Evolutionary conservation across 2,888 invertebrate genomes (phyloP).

Genomic region (Imbricaverruca yamaguchii): DNA sequence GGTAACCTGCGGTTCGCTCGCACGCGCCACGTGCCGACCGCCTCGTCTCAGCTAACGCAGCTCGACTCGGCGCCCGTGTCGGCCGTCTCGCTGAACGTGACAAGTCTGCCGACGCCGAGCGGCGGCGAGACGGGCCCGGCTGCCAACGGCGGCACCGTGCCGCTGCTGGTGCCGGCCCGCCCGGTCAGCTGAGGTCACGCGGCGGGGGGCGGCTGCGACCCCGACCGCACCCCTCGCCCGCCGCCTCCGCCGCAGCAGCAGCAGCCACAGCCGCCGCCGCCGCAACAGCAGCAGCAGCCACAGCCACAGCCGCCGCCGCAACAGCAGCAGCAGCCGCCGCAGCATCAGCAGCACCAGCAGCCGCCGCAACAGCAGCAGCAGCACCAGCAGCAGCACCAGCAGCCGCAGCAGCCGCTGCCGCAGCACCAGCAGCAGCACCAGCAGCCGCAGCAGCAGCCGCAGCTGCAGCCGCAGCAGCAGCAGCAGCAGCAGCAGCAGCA

Average conservation of each 20-base stretch:
- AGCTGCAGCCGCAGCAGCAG: not conserved
- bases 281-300: too few relatives aligned
- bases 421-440: not conserved
- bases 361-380: too few relatives aligned
- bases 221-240: not conserved
- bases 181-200: not conserved
- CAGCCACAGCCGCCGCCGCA: too few relatives aligned
- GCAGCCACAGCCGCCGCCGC: too few relatives aligned
- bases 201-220: not conserved
- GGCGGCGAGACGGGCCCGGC: not conserved
- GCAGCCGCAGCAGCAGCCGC: not conserved
- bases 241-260: too few relatives aligned
- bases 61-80: not conserved
- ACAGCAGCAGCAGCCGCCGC: too few relatives aligned
- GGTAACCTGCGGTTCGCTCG: slow-evolving; percentile 14
- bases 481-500: not conserved
- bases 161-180: not conserved
- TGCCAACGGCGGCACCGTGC: not conserved
- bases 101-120: not conserved
- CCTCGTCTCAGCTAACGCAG: not conserved
- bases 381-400: too few relatives aligned
- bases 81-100: slow-evolving; percentile 1
- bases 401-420: not conserved
- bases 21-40: not conserved
- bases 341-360: too few relatives aligned